These are phyloP conservation scores for Caenorhabditis macrosperma DNA, from an alignment of 2,888 invertebrate genomes.

Conservation along the genomic window DNA sequence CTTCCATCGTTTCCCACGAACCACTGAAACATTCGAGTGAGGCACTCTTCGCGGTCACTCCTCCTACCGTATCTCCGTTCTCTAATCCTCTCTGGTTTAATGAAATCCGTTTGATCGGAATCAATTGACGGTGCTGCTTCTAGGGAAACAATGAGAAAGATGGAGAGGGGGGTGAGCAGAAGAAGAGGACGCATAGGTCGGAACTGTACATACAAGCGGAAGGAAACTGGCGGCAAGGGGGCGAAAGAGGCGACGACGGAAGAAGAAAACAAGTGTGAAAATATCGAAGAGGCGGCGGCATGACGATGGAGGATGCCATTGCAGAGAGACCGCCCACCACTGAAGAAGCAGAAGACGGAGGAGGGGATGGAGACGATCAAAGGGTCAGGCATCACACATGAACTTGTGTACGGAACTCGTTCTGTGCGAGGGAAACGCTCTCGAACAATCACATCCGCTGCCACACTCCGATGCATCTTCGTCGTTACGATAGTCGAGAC, in stretches of 20 bases:
- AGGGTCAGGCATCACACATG: constrained; percentile 18
- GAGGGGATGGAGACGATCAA: constrained; percentile 1
- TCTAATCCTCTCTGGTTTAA: constrained; percentile 16
- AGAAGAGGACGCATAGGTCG: constrained; percentile 28
- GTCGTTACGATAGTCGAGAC: no score
- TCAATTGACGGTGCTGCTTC: neutral
- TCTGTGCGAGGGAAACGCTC: no score
- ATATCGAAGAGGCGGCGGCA: constrained; percentile 12
- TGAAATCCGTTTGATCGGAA: constrained; percentile 7
- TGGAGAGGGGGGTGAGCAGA: neutral
- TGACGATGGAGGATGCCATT: constrained; percentile 8
- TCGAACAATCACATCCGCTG: neutral
- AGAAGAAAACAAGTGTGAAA: constrained; percentile 52
- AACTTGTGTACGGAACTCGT: constrained; percentile 33
- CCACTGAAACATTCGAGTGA: constrained; percentile 43
- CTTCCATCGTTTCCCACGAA: constrained; percentile 64
- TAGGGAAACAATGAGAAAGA: neutral
- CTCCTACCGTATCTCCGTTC: constrained; percentile 53
- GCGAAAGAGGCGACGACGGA: neutral
- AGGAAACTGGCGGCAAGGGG: neutral
- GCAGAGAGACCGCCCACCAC: constrained; percentile 4
- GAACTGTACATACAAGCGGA: constrained; percentile 43
- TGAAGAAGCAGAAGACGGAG: constrained; percentile 1
- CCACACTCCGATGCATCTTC: no score
- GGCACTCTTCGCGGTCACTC: no score